A percentile compares a stretch with the other conserved stretches of the same genome.
Conservation (phyloP, 2,888 invertebrate genomes). For the Amphimallon solstitiale region DNA sequence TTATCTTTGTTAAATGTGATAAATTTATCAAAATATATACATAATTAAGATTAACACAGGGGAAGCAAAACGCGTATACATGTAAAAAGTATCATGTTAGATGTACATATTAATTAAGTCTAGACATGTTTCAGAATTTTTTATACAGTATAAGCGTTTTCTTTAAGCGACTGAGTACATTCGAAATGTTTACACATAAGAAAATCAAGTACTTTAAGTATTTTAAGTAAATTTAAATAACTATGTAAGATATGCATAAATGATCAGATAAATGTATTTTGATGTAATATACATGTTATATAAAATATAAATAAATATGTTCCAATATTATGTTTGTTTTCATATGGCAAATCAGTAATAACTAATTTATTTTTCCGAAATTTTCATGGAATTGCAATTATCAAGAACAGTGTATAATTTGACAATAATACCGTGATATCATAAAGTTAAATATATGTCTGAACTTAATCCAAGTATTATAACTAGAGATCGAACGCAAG, state of each 20-base stretch:
- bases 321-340: not conserved
- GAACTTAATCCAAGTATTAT: too few species aligned
- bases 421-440: too few species aligned
- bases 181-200: slow-evolving; percentile 8
- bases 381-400: too few species aligned
- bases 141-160: slow-evolving; percentile 25
- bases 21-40: slow-evolving; percentile 14
- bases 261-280: slow-evolving; percentile 14
- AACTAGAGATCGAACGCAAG: too few species aligned
- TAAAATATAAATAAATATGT: slow-evolving; percentile 18
- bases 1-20: slow-evolving; percentile 28
- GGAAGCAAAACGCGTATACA: slow-evolving; percentile 31
- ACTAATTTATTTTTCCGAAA: too few species aligned
- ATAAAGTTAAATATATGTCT: too few species aligned
- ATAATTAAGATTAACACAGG: slow-evolving; percentile 20
- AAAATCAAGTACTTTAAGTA: slow-evolving; percentile 11
- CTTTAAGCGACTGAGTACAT: slow-evolving; percentile 24
- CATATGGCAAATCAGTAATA: too few species aligned
- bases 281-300: slow-evolving; percentile 17
- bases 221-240: not conserved
- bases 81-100: slow-evolving; percentile 20
- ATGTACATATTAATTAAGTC: slow-evolving; percentile 5
- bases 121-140: slow-evolving; percentile 1
- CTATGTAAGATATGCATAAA: not conserved
- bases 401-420: too few species aligned